Evolutionary conservation across 1,140 invertebrate species (phyloP).

Genomic region (Drosophila sulfurigaster): DNA sequence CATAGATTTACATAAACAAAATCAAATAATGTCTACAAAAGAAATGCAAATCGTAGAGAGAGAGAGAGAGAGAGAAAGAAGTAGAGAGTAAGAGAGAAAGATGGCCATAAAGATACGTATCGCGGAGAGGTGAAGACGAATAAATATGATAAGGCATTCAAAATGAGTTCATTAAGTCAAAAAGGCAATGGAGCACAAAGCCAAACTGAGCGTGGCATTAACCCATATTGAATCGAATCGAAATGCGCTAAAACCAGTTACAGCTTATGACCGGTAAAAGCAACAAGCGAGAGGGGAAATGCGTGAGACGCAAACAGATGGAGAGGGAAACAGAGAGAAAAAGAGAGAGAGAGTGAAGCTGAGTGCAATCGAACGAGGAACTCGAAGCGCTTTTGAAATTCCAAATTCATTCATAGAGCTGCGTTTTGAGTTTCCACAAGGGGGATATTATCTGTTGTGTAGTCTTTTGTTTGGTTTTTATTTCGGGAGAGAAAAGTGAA

Average conservation of each 20-base stretch:
- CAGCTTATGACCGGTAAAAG: conserved; percentile 8
- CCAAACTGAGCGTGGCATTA: conserved; percentile 61
- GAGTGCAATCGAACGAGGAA: conserved; percentile 13
- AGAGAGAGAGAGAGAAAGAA: conserved; percentile 4
- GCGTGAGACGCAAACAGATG: neutral
- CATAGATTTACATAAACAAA: conserved; percentile 45
- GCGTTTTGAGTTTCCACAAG: conserved; percentile 30
- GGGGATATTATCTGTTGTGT: conserved; percentile 2
- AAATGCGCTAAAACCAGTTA: conserved; percentile 47
- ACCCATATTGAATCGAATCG: conserved; percentile 53
- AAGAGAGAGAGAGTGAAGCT: neutral
- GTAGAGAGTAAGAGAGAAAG: neutral
- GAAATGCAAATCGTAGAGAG: conserved; percentile 40
- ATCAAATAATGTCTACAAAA: conserved; percentile 22
- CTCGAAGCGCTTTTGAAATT: conserved; percentile 30
- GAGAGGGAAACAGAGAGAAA: neutral
- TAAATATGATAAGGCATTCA: conserved; percentile 56
- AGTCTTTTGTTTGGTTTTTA: neutral
- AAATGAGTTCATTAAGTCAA: conserved; percentile 67
- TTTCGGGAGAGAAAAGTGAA: conserved; percentile 61
- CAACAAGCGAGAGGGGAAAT: neutral
- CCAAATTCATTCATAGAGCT: conserved; percentile 44
- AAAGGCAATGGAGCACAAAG: conserved; percentile 44
- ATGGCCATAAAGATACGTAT: conserved; percentile 35
- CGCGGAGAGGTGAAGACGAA: conserved; percentile 42